Evolutionary conservation across 1,140 invertebrate genomes (phyloP), one percentile per base, ranked within the genome.

Genomic region (Zeugodacus cucurbitae): DNA sequence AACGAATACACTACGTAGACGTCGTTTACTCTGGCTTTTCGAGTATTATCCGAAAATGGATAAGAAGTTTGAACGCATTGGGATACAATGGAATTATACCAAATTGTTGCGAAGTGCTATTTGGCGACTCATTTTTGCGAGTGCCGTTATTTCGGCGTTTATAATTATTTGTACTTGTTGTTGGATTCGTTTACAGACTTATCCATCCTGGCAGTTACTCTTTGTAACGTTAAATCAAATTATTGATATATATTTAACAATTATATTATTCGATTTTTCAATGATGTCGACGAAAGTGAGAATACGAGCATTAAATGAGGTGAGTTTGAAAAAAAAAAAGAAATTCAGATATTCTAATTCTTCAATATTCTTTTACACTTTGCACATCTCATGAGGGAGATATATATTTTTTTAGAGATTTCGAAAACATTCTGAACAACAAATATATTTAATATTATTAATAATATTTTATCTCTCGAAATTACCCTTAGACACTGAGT

Each of bases 11-110:
- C 26, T 91, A 8, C 91, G 91, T 8, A 90, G 90, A 41, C 91
- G 89, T 78, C 90, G 90, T 2, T 87, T 93, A 11, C 57, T 91
- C 34, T 89, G 90, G 11, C 91, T 89, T 0, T 32, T 93, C 1
- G 89, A 91, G 0, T 90, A 93, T 41, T 87, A 91, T 0, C 89
- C 90, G 44, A 89, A 90, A 32, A 58, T 91, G 70, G 92, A 93
- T 87, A 89, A 90, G 64, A 90, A 90, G 29, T 93, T 92, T 29
- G 85, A 90, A 3, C 90, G 89, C 3, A 92, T 93, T 20, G 89
- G 89, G 0, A 85, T 91, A 2, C 87, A 89, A 14, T 90, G 91
- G 3, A 92, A 93, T 22, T 93, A 93, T 67, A 91, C 92, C 1
- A 54, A 89, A 14, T 91, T 92, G 8, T 91, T 92, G 32, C 90